phyloP scores from a whole-genome alignment of 92 coral and sea anemone species.

The Ricordea florida region DNA sequence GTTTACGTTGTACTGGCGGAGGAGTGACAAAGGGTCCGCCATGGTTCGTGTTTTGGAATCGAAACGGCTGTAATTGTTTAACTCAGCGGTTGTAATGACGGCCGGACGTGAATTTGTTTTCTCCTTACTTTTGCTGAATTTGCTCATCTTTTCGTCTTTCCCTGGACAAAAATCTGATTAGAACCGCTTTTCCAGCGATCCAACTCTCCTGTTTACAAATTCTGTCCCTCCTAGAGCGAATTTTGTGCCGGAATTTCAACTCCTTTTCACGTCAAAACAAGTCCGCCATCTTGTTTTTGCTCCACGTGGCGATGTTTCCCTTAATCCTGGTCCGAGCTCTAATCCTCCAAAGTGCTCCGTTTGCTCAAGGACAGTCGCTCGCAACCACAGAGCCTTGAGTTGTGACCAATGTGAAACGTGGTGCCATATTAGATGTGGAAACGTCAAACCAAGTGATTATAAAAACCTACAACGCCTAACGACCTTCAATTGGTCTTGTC shows the following conservation, averaged over 20 bases:
- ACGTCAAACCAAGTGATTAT: constrained; percentile 42
- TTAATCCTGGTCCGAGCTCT: too few relatives aligned
- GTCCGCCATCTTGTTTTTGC: not conserved
- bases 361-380: constrained; percentile 38
- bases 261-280: not conserved
- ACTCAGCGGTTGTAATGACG: too few relatives aligned
- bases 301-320: too few relatives aligned
- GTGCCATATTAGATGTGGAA: constrained; percentile 57
- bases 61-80: too few relatives aligned
- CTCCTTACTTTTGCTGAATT: constrained; percentile 1
- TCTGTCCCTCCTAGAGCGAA: not conserved
- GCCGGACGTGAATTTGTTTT: not conserved
- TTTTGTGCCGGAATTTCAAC: not conserved
- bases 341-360: not conserved
- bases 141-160: not conserved
- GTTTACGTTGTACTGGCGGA: constrained; percentile 95
- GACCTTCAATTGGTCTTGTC: not conserved
- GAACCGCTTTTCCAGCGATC: not conserved
- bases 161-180: not conserved
- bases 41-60: constrained; percentile 46
- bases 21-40: constrained; percentile 99
- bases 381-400: constrained; percentile 44
- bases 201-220: not conserved
- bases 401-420: constrained; percentile 24
- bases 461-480: constrained; percentile 1